Evolutionary conservation across 2,888 invertebrate genomes (phyloP), one percentile per base, ranked within the genome.

Genomic region (Dasypogon diadema): DNA sequence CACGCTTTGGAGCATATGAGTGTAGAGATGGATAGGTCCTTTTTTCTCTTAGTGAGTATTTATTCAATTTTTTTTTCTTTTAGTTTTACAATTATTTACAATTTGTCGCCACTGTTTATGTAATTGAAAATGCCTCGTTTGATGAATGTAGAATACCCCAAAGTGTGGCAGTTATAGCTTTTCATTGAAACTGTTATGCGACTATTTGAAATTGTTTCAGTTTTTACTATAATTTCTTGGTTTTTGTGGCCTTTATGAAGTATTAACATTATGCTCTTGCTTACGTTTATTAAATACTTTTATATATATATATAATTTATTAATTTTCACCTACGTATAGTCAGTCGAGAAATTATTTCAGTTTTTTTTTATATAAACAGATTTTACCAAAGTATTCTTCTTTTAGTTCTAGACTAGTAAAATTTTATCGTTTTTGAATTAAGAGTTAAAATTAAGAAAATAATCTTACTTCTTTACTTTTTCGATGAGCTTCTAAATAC

Each of bases 371-470:
- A 10, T 74, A n/a, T 75, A 21, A 34, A 21, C 55, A 55, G 18
- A 4, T 73, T 48, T 65, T 54, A 51, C 22, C n/a, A 18, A 51
- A 2, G 12, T 22, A 46, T 74, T 63, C 60, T 22, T 42, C 16
- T 42, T 37, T 21, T 34, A 46, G 24, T 24, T 46, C 6, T 21
- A 22, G 18, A 56, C 18, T 55, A 51, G 1, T n/a, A 24, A 34
- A 48, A 54, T 18, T 74, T n/a, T n/a, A n/a, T n/a, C n/a, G n/a
- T n/a, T n/a, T 65, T 60, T 76, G 34, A 48, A 74, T 72, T 68
- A 22, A 6, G 30, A 54, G 60, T 75, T 55, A 72, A 76, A 76
- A 75, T 56, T 63, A 75, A 65, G 8, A 56, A 76, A 63, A 77
- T 46, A 6, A 14, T 74, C 10, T 22, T 30, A 6, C 34, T 22